These are phyloP conservation scores for Drosophila pectinifera DNA, from an alignment of 1,140 invertebrate species.

Conservation along the genomic window DNA sequence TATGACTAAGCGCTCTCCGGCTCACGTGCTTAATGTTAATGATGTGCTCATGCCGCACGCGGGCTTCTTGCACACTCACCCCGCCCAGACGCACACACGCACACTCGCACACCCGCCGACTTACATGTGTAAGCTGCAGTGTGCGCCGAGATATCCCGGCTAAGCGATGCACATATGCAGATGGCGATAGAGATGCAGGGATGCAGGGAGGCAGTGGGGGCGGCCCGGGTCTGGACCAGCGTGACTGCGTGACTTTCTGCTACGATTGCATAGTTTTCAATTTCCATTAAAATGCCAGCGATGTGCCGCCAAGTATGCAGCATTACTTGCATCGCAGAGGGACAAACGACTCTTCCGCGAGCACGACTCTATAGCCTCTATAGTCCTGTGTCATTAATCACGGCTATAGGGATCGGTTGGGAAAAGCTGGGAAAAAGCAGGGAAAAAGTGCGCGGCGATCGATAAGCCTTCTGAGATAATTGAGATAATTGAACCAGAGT, in stretches of 20 bases:
- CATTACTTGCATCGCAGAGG: constrained; percentile 44
- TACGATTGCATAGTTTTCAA: constrained; percentile 59
- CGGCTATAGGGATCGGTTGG: neutral
- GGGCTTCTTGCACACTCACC: constrained; percentile 26
- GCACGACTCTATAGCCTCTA: constrained; percentile 26
- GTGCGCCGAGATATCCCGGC: constrained; percentile 52
- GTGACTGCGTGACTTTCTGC: constrained; percentile 66
- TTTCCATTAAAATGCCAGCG: constrained; percentile 73
- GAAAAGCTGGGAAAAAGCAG: neutral
- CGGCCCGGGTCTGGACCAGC: neutral
- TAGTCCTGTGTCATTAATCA: constrained; percentile 57
- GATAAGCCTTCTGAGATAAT: neutral
- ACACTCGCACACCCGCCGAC: constrained; percentile 14
- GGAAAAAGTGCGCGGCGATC: neutral
- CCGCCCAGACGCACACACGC: constrained; percentile 15
- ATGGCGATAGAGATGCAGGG: constrained; percentile 5
- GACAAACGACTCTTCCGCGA: constrained; percentile 11
- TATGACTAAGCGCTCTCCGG: constrained; percentile 59
- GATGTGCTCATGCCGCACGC: constrained; percentile 54
- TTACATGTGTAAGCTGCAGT: constrained; percentile 20
- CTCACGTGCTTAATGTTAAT: constrained; percentile 78
- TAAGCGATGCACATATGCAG: constrained; percentile 47
- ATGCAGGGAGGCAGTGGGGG: neutral
- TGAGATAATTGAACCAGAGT: too few relatives aligned
- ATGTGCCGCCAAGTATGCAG: constrained; percentile 65